Percentiles rank a stretch among this genome's conserved stretches.
Conservation (phyloP, 2,888 invertebrate species). For the Morpho achilles region DNA sequence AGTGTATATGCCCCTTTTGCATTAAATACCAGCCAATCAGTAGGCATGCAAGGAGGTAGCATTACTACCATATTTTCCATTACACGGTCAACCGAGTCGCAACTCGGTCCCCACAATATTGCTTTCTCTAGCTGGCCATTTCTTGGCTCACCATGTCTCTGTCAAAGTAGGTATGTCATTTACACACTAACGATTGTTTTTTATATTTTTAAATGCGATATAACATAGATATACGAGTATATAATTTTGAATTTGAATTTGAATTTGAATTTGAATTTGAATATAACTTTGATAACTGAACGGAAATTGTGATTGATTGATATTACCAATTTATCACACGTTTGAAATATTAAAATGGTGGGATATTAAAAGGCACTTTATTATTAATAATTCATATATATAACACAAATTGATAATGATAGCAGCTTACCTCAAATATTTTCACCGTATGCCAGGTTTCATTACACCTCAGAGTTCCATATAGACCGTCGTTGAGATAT, state of each 20-base stretch:
- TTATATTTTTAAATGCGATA: too few relatives aligned
- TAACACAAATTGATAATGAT: too few relatives aligned
- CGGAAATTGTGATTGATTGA: too few relatives aligned
- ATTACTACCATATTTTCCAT: conserved; percentile 30
- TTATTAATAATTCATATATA: too few relatives aligned
- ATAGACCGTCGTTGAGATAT: conserved; percentile 42
- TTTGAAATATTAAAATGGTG: too few relatives aligned
- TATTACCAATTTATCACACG: too few relatives aligned
- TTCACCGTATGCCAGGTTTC: conserved; percentile 39
- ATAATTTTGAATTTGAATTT: too few relatives aligned
- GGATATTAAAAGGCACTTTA: too few relatives aligned
- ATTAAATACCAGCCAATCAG: conserved; percentile 40
- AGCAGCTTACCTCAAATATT: conserved; percentile 37
- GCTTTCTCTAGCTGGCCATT: conserved; percentile 30
- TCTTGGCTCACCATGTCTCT: conserved; percentile 24
- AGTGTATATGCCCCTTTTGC: conserved; percentile 39
- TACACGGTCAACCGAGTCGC: conserved; percentile 39
- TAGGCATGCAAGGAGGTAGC: conserved; percentile 33
- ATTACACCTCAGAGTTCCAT: conserved; percentile 36
- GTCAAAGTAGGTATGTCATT: not conserved
- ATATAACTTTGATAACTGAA: too few relatives aligned
- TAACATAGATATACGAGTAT: too few relatives aligned
- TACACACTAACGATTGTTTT: too few relatives aligned
- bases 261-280: too few relatives aligned
- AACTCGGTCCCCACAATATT: conserved; percentile 43